Evolutionary conservation across 2,113 vertebrate genomes (phyloP), one percentile per base, ranked within the genome.

Genomic region (Poecilia latipinna): DNA sequence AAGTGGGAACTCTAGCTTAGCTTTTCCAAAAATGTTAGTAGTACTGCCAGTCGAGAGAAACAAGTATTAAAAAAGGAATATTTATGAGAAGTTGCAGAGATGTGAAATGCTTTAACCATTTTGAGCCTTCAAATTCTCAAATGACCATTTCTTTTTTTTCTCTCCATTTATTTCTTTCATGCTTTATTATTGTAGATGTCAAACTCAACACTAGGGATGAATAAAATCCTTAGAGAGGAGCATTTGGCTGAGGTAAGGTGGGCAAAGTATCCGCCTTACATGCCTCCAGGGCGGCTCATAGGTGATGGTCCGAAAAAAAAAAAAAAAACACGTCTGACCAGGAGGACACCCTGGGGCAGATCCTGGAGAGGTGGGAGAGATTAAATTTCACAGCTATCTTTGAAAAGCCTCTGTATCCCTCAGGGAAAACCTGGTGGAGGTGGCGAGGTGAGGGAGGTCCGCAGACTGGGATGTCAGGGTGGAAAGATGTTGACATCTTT

Each of bases 311-410:
- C 42, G 17, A 35, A 32, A 32, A 37, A 42, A 42, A 51, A 57
- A 51, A 17, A 42, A 42, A 51, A 57, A 51, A 17, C 69, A 39
- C 29, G 69, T 61, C 69, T 71, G 33, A 61, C 71, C 26, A 65
- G 28, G 6, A 72, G 37, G 19, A 64, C 28, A 65, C 42, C 42
- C 12, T 24, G 62, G 31, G 61, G 71, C 42, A 73, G 8, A 65
- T 51, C 42, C 61, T 65, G 31, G 62, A 33, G 1, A 26, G 24
- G 71, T 24, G n/a, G 29, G 61, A 73, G 17, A 65, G 71, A 73
- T 65, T 65, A 35, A 4, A 54, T 65, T 8, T 62, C 7, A 10
- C 13, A 31, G 61, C 12, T 44, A 71, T 24, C 33, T 61, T 31
- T 31, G 37, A 42, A 63, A 62, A 24, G 15, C 35, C 19, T 44